Evolutionary conservation across 2,797 vertebrate genomes (phyloP).

Genomic region (Catharus ustulatus): DNA sequence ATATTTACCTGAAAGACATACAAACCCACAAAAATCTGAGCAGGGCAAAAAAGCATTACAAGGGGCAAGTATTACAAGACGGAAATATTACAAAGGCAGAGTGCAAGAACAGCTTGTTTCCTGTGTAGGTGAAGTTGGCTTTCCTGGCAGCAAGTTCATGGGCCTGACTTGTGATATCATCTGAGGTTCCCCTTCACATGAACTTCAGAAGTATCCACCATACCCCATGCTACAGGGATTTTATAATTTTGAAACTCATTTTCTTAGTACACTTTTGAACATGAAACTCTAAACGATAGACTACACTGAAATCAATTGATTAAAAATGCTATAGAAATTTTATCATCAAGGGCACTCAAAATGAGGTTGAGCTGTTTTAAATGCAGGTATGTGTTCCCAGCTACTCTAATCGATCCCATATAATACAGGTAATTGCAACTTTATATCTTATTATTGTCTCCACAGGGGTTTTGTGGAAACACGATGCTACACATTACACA

Average conservation of each 20-base stretch:
- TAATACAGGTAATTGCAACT: constrained; percentile 57
- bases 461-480: constrained; percentile 45
- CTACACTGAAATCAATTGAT: constrained; percentile 13
- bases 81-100: not conserved
- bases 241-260: not conserved
- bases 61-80: not conserved
- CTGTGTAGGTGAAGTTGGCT: not conserved
- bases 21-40: not conserved
- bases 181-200: not conserved
- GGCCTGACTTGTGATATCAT: not conserved
- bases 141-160: not conserved
- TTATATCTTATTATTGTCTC: constrained; percentile 47
- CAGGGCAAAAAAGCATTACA: not conserved
- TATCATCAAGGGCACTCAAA: constrained; percentile 19
- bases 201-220: not conserved
- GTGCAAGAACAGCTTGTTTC: not conserved
- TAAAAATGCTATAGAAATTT: constrained; percentile 21
- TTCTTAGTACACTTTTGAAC: not conserved
- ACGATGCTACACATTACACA: not conserved
- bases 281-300: not conserved
- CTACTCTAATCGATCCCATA: constrained; percentile 34
- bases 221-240: not conserved
- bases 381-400: constrained; percentile 29
- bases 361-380: constrained; percentile 44
- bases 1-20: not conserved